Conservation (phyloP, 2,113 vertebrate genomes). For the Nestor notabilis region DNA sequence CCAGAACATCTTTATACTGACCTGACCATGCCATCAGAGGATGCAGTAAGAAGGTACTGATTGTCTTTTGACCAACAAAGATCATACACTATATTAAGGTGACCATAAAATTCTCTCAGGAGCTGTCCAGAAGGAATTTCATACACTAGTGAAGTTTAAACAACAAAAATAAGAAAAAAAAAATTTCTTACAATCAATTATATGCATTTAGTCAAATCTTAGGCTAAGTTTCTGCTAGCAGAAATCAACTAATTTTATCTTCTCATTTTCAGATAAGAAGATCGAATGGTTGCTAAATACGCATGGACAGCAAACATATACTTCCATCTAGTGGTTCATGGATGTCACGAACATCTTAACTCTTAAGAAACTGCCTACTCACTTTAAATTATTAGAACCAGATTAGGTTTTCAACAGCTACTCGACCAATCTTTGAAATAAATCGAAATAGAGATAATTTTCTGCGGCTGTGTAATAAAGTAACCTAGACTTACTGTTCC, state of each 20-base stretch:
- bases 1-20: slow-evolving; percentile 63
- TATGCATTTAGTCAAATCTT: background rate
- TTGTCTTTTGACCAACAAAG: slow-evolving; percentile 94
- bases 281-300: background rate
- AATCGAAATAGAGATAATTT: background rate
- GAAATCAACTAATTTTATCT: background rate
- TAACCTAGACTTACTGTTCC: background rate
- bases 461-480: background rate
- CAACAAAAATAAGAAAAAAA: background rate
- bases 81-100: slow-evolving; percentile 95
- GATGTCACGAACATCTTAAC: background rate
- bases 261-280: background rate
- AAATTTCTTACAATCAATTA: background rate
- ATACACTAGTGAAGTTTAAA: slow-evolving; percentile 82
- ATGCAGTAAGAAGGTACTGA: slow-evolving; percentile 86
- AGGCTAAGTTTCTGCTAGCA: background rate
- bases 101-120: slow-evolving; percentile 88
- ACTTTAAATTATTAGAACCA: background rate
- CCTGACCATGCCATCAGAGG: slow-evolving; percentile 95
- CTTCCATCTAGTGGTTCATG: slow-evolving; percentile 70
- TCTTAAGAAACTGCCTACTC: background rate
- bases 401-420: background rate
- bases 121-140: slow-evolving; percentile 94
- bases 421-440: background rate
- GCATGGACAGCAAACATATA: background rate